A percentile compares a stretch with the other conserved stretches of the same genome.
phyloP scores from a whole-genome alignment of 2,888 invertebrate genomes.

The Erynnis tages region DNA sequence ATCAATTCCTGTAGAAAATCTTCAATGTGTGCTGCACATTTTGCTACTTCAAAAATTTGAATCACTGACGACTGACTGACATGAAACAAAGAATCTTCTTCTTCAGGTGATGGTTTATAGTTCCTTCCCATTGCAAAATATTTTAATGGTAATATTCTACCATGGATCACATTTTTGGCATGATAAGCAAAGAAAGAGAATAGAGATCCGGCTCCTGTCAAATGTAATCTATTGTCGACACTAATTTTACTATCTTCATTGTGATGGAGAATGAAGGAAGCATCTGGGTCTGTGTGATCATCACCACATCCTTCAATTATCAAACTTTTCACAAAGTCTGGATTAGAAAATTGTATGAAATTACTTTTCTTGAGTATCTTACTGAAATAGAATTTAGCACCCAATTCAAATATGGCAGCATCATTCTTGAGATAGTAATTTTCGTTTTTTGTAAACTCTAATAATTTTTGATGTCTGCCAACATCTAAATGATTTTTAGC shows the following conservation, averaged over 20 bases:
- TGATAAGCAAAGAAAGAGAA: constrained; percentile 88
- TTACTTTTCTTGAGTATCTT: constrained; percentile 62
- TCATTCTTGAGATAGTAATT: constrained; percentile 84
- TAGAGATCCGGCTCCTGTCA: constrained; percentile 89
- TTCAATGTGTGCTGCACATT: constrained; percentile 71
- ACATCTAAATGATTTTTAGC: constrained; percentile 79
- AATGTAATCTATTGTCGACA: constrained; percentile 83
- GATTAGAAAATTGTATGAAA: constrained; percentile 86
- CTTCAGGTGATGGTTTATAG: constrained; percentile 77
- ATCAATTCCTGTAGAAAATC: constrained; percentile 80
- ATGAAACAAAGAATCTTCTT: constrained; percentile 82
- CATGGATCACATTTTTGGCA: constrained; percentile 84
- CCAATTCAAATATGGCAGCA: constrained; percentile 87
- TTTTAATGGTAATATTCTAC: constrained; percentile 84
- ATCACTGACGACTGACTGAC: constrained; percentile 86
- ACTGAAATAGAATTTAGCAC: constrained; percentile 77
- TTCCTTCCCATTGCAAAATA: constrained; percentile 87
- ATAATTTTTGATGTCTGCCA: constrained; percentile 71
- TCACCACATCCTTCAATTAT: constrained; percentile 88
- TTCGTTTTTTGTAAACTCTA: constrained; percentile 82
- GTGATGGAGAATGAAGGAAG: constrained; percentile 83
- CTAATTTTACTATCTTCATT: constrained; percentile 77
- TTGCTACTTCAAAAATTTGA: constrained; percentile 83
- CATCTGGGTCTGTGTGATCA: constrained; percentile 76
- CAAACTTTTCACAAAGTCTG: constrained; percentile 89